phyloP scores from a whole-genome alignment of 1,140 invertebrate genomes.

The Pectinophora gossypiella region DNA sequence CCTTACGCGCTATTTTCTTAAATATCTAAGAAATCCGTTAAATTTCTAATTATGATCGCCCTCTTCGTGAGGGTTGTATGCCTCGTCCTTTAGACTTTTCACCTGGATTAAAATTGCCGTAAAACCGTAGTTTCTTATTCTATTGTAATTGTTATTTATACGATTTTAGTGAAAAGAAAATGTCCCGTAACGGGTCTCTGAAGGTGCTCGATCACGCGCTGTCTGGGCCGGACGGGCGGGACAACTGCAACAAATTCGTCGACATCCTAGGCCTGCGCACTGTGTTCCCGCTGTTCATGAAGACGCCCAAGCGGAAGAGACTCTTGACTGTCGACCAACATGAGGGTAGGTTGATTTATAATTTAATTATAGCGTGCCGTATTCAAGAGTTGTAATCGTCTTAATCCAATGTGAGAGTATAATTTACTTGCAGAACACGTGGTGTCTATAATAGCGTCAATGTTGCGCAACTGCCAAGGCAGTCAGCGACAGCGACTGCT shows the following conservation, averaged over 20 bases:
- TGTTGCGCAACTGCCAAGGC: slow-evolving; percentile 94
- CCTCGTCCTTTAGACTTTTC: too few species aligned
- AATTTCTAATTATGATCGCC: too few species aligned
- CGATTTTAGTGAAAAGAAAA: slow-evolving; percentile 91
- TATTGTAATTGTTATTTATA: too few species aligned
- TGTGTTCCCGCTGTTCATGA: slow-evolving; percentile 99
- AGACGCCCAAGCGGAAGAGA: slow-evolving; percentile 94
- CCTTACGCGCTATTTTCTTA: too few species aligned
- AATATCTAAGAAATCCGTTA: too few species aligned
- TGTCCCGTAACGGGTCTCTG: slow-evolving; percentile 95
- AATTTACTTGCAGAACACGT: slow-evolving; percentile 87
- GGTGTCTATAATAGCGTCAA: slow-evolving; percentile 93
- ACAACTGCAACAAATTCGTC: slow-evolving; percentile 99
- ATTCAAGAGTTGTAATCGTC: too few species aligned
- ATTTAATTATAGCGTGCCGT: slow-evolving; percentile 11
- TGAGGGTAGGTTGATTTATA: slow-evolving; percentile 89
- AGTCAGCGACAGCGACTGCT: slow-evolving; percentile 92
- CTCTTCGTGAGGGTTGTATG: too few species aligned
- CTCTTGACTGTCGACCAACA: slow-evolving; percentile 93
- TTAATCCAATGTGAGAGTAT: too few species aligned
- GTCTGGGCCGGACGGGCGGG: slow-evolving; percentile 92
- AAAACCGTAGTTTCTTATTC: too few species aligned
- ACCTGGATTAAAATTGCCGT: too few species aligned
- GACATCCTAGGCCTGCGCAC: slow-evolving; percentile 97
- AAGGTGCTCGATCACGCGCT: slow-evolving; percentile 98